Conservation (phyloP, 2,113 vertebrate species). For the Mobula hypostoma region DNA sequence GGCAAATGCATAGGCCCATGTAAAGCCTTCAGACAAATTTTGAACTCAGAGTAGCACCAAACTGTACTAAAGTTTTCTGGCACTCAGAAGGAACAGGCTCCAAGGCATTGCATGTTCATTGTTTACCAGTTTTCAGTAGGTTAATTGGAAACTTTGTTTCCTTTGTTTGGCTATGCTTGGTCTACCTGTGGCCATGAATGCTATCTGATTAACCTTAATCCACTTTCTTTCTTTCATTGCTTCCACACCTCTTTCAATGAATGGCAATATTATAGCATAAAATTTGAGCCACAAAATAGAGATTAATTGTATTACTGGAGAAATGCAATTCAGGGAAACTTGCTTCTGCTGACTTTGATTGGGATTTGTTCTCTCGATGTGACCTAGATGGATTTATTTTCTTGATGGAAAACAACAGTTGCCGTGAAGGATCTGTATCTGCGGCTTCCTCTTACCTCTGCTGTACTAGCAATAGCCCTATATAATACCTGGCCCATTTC, state of each 20-base stretch:
- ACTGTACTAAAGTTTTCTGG: not conserved
- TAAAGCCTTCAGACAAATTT: not conserved
- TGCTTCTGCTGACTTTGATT: not conserved
- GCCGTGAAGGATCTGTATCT: not conserved
- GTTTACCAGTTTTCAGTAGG: not conserved
- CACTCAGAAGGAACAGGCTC: not conserved
- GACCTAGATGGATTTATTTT: not conserved
- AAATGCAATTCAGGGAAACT: not conserved
- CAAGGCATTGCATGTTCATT: not conserved
- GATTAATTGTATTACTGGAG: conserved; percentile 15
- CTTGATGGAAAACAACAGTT: not conserved
- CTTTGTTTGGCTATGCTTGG: not conserved
- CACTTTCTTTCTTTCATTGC: not conserved
- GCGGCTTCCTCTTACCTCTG: not conserved
- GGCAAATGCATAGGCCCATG: not conserved
- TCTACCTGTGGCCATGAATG: not conserved
- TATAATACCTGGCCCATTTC: not conserved
- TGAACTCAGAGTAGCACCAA: not conserved
- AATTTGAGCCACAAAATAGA: conserved; percentile 15
- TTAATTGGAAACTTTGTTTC: conserved; percentile 12
- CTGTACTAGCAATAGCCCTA: not conserved
- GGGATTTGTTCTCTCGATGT: not conserved
- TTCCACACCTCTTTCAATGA: not conserved
- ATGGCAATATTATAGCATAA: conserved; percentile 16
- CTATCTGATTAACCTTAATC: conserved; percentile 12